phyloP scores from a whole-genome alignment of 53 echinoderm and acorn worm species.

The Crossaster papposus region DNA sequence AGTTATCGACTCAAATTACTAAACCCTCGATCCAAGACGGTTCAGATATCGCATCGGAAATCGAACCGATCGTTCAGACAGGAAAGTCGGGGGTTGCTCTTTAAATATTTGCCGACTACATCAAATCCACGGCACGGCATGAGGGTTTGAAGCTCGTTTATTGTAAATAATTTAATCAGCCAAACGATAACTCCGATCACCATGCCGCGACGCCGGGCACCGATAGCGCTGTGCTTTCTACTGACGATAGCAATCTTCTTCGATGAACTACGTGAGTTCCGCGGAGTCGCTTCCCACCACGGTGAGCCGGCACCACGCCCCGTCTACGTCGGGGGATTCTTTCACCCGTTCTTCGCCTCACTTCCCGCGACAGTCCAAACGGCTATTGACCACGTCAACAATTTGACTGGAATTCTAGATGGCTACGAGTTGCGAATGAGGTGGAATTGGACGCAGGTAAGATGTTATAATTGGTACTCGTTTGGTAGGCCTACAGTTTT shows the following conservation, averaged over 20 bases:
- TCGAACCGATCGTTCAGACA: background rate
- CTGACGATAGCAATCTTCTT: slow-evolving; percentile 33
- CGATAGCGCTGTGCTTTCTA: slow-evolving; percentile 12
- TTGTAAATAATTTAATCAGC: background rate
- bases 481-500: no score
- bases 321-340: slow-evolving; percentile 67
- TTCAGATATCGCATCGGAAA: background rate
- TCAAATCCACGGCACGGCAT: background rate
- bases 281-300: background rate
- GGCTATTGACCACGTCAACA: slow-evolving; percentile 69
- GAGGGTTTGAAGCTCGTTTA: background rate
- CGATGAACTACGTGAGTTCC: slow-evolving; percentile 40
- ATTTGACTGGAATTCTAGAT: slow-evolving; percentile 64
- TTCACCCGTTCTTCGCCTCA: background rate
- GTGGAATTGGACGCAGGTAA: slow-evolving; percentile 81
- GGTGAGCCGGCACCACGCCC: slow-evolving; percentile 24
- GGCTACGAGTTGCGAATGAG: slow-evolving; percentile 69
- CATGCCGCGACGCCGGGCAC: background rate
- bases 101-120: background rate
- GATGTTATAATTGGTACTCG: no score
- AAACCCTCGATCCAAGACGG: background rate
- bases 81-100: background rate
- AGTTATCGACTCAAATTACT: no score
- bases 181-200: background rate
- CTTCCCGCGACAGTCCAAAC: slow-evolving; percentile 53